These are phyloP conservation scores for Trididemnum clinides DNA, from an alignment of 23 tunicate species.

Conservation along the genomic window DNA sequence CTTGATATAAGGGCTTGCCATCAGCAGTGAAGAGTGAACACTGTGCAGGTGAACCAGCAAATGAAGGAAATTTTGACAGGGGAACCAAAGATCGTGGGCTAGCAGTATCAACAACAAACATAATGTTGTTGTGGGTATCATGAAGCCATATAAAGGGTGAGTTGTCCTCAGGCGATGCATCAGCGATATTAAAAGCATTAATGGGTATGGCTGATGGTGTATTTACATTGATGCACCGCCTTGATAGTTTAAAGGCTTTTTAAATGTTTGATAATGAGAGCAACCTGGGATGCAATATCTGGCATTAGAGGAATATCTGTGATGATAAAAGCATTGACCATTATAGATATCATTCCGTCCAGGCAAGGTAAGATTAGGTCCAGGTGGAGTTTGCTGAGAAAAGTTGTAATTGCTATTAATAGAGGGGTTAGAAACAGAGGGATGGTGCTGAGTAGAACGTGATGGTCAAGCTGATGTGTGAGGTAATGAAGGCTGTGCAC, in stretches of 20 bases:
- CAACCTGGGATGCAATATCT: neutral
- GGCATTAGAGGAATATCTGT: neutral
- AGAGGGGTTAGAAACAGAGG: too few relatives aligned
- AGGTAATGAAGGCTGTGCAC: too few relatives aligned
- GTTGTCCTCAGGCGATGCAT: neutral
- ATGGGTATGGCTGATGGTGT: neutral
- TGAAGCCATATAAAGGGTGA: neutral
- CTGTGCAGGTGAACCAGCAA: neutral
- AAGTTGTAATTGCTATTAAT: too few relatives aligned
- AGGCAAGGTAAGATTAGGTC: neutral
- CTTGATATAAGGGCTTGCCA: neutral
- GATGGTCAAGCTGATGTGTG: neutral
- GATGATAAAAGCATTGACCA: conserved; percentile 6
- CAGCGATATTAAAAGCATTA: neutral
- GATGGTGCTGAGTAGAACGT: neutral
- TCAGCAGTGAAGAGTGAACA: neutral
- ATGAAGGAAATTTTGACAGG: neutral
- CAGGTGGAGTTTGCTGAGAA: neutral
- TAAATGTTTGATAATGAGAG: neutral
- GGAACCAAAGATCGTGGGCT: conserved; percentile 1
- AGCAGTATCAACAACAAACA: conserved; percentile 14
- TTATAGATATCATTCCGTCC: neutral
- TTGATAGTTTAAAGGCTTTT: conserved; percentile 9
- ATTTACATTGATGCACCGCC: neutral
- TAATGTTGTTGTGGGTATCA: neutral